These are phyloP conservation scores for Bradypodion pumilum DNA, from an alignment of 2,797 vertebrate genomes.

Conservation along the genomic window DNA sequence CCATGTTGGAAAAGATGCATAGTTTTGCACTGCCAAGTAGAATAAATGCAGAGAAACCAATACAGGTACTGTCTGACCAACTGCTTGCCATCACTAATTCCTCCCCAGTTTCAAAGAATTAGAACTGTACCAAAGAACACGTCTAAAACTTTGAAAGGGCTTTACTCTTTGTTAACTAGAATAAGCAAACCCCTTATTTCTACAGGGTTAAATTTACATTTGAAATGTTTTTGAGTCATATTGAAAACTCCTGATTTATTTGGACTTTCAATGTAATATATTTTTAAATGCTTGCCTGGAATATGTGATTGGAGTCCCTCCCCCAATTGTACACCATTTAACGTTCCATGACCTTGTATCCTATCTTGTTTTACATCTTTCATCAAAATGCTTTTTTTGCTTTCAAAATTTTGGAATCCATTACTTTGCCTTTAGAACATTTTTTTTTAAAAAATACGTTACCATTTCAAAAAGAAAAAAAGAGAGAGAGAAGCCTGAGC, in stretches of 20 bases:
- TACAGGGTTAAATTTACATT: not conserved
- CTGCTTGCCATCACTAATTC: too few species aligned
- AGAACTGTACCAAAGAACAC: too few species aligned
- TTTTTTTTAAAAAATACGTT: not conserved
- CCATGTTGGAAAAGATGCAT: too few species aligned
- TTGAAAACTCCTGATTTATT: not conserved
- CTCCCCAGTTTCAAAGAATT: not conserved
- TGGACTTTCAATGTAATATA: not conserved
- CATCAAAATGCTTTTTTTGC: not conserved
- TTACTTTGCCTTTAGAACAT: constrained; percentile 18
- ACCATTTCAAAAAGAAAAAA: constrained; percentile 12
- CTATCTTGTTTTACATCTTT: constrained; percentile 29
- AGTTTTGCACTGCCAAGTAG: too few species aligned
- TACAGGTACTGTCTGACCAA: too few species aligned
- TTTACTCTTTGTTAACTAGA: too few species aligned
- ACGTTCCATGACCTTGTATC: not conserved
- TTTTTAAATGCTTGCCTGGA: constrained; percentile 1
- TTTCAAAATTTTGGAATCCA: constrained; percentile 14
- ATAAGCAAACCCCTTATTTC: not conserved
- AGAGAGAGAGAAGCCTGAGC: too few species aligned
- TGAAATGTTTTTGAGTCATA: not conserved
- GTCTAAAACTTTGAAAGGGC: too few species aligned
- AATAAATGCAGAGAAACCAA: too few species aligned
- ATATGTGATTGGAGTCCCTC: constrained; percentile 10
- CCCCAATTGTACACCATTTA: not conserved